Evolutionary conservation across 2,888 invertebrate genomes (phyloP).

Genomic region (Ceramica pisi): DNA sequence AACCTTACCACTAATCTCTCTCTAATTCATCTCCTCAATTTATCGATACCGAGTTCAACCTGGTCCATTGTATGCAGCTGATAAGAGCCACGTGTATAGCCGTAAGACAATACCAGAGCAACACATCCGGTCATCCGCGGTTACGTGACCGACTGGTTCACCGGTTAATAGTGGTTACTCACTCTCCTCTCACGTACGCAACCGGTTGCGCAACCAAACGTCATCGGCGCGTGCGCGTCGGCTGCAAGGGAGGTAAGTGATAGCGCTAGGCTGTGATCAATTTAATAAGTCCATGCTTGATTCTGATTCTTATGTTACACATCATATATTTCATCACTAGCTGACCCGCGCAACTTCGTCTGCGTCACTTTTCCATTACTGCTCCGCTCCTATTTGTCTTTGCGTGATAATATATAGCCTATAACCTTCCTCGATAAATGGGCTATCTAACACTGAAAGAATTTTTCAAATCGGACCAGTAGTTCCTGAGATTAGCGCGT

Average conservation of each 20-base stretch:
- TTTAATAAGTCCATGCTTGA: background rate
- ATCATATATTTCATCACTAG: background rate
- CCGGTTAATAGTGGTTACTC: conserved; percentile 37
- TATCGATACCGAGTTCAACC: background rate
- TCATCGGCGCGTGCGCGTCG: conserved; percentile 38
- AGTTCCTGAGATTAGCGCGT: no score
- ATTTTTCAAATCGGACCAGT: no score
- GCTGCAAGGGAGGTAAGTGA: background rate
- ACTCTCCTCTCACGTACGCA: conserved; percentile 57
- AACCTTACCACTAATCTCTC: no score
- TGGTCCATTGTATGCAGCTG: conserved; percentile 7
- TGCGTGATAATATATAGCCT: no score
- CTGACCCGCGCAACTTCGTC: no score
- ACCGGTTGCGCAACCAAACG: conserved; percentile 54
- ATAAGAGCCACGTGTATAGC: conserved; percentile 19
- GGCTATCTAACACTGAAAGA: no score
- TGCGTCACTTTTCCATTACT: no score
- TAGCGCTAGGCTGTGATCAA: background rate
- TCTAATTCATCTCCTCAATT: no score
- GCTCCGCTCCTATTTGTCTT: no score
- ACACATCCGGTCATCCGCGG: conserved; percentile 46
- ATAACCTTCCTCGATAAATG: no score
- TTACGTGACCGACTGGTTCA: conserved; percentile 50
- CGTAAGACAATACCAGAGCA: conserved; percentile 25
- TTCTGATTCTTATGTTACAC: background rate